A percentile compares a stretch with the other conserved stretches of the same genome.
Evolutionary conservation across 1,140 invertebrate species (phyloP).

Genomic region (Drosophila persimilis): DNA sequence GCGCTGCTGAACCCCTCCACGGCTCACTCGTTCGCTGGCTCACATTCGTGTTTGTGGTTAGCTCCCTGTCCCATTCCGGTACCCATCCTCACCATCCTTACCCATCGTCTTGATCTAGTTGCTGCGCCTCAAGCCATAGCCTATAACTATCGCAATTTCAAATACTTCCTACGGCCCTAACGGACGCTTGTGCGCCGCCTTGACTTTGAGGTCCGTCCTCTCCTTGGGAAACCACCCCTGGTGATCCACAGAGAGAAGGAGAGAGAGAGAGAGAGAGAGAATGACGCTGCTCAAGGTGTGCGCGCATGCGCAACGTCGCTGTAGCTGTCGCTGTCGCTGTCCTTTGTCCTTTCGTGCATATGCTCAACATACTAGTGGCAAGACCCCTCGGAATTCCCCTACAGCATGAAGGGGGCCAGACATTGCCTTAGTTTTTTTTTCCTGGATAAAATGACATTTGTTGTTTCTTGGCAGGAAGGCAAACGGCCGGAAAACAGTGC

Average conservation of each 20-base stretch:
- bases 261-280: constrained; percentile 1
- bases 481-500: constrained; percentile 37
- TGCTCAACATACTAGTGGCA: constrained; percentile 50
- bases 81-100: constrained; percentile 6
- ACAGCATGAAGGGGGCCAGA: constrained; percentile 27
- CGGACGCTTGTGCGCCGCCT: constrained; percentile 55
- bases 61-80: constrained; percentile 34
- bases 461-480: constrained; percentile 60
- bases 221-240: constrained; percentile 61
- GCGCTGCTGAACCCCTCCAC: constrained; percentile 49
- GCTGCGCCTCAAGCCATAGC: constrained; percentile 40
- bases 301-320: constrained; percentile 64
- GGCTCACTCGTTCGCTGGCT: constrained; percentile 14
- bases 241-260: background rate
- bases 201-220: constrained; percentile 42
- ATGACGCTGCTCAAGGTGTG: constrained; percentile 60
- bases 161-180: constrained; percentile 54
- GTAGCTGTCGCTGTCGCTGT: constrained; percentile 12
- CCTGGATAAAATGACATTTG: constrained; percentile 60
- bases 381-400: constrained; percentile 52
- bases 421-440: constrained; percentile 36
- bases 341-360: constrained; percentile 58
- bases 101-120: constrained; percentile 69
- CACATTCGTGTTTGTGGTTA: constrained; percentile 58
- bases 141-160: constrained; percentile 65